These are phyloP conservation scores for Phaetusa simplex DNA, from an alignment of 2,113 vertebrate species.

Conservation along the genomic window DNA sequence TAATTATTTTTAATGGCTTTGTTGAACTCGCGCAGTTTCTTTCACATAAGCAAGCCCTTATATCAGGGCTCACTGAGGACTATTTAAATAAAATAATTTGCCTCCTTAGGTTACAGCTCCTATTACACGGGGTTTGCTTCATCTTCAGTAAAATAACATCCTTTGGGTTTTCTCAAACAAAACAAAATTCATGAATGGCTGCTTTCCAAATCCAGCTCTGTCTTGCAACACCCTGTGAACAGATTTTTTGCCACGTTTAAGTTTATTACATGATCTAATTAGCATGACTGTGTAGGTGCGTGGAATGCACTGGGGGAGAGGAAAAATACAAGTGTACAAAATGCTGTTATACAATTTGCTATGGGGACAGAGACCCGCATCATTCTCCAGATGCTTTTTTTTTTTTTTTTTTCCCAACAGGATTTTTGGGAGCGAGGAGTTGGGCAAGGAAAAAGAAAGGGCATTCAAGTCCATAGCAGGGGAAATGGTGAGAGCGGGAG, in stretches of 20 bases:
- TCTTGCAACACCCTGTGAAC: constrained; percentile 35
- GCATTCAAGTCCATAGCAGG: neutral
- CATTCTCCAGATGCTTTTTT: neutral
- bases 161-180: constrained; percentile 37
- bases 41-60: neutral
- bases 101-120: neutral
- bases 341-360: neutral
- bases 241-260: constrained; percentile 48
- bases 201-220: constrained; percentile 22
- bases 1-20: neutral
- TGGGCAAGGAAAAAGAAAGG: neutral
- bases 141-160: neutral
- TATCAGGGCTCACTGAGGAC: neutral
- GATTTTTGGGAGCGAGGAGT: neutral
- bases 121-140: neutral
- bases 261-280: constrained; percentile 49
- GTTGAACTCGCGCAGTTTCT: neutral
- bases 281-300: constrained; percentile 36
- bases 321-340: constrained; percentile 29
- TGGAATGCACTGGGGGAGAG: constrained; percentile 50
- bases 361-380: neutral
- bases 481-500: neutral
- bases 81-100: neutral
- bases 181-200: constrained; percentile 24
- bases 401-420: neutral